Percentiles rank a stretch among this genome's conserved stretches.
Evolutionary conservation across 2,797 vertebrate species (phyloP).

Genomic region (Erpetoichthys calabaricus): DNA sequence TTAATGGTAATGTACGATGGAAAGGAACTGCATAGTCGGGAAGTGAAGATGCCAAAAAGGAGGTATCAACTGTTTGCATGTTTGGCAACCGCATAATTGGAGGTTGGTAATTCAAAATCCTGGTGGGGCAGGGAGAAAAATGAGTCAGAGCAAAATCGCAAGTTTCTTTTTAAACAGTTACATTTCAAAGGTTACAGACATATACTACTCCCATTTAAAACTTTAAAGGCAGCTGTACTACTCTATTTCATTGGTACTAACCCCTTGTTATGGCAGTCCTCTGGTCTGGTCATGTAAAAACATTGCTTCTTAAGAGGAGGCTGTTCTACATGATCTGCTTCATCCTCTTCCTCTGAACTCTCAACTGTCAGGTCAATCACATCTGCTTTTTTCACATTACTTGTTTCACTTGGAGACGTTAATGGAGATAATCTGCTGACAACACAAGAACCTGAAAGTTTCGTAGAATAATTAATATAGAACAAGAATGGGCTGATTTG

Average conservation of each 20-base stretch:
- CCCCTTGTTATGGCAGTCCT: conserved; percentile 76
- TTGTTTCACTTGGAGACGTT: conserved; percentile 43
- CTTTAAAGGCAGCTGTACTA: too few relatives aligned
- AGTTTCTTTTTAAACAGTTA: too few relatives aligned
- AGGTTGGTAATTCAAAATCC: conserved; percentile 85
- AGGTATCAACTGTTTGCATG: conserved; percentile 61
- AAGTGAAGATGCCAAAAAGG: conserved; percentile 68
- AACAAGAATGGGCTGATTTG: too few relatives aligned
- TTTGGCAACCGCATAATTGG: conserved; percentile 67
- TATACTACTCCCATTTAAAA: too few relatives aligned
- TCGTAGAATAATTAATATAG: background rate
- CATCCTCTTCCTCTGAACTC: conserved; percentile 74
- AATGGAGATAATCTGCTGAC: conserved; percentile 56
- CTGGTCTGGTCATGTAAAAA: conserved; percentile 68
- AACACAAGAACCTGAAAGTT: conserved; percentile 42
- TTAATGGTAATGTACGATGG: conserved; percentile 72
- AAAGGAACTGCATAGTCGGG: conserved; percentile 82
- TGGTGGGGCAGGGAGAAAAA: conserved; percentile 25
- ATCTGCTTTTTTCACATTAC: conserved; percentile 70
- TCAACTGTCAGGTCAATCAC: conserved; percentile 84
- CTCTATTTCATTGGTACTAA: conserved; percentile 35
- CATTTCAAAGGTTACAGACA: too few relatives aligned
- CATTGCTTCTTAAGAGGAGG: conserved; percentile 75
- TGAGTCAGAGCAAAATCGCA: too few relatives aligned
- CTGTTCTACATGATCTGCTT: conserved; percentile 65